phyloP scores from a whole-genome alignment of 2,888 invertebrate genomes.

The Osmoderma eremita region DNA sequence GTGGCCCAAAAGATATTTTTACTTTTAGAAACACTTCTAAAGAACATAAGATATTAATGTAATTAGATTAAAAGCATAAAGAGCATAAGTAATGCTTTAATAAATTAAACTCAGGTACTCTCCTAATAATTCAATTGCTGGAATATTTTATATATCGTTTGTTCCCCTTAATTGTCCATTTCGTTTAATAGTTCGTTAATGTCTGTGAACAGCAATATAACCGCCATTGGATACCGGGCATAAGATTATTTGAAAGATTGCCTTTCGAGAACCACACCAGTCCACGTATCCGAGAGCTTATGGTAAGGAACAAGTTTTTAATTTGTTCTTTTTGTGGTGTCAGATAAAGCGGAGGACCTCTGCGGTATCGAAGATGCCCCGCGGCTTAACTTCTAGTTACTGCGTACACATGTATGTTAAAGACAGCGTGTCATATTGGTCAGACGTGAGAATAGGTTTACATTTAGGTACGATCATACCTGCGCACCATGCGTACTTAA shows the following conservation, averaged over 20 bases:
- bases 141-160: slow-evolving; percentile 24
- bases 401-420: slow-evolving; percentile 33
- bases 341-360: slow-evolving; percentile 39
- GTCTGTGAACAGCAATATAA: slow-evolving; percentile 27
- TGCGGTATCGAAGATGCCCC: slow-evolving; percentile 40
- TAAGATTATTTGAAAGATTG: slow-evolving; percentile 42
- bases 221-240: slow-evolving; percentile 38
- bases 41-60: no score
- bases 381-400: slow-evolving; percentile 39
- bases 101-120: no score
- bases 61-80: no score
- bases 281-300: slow-evolving; percentile 38
- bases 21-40: no score
- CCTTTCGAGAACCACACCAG: slow-evolving; percentile 41
- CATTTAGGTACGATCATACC: slow-evolving; percentile 34
- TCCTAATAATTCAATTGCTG: no score
- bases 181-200: slow-evolving; percentile 30
- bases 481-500: slow-evolving; percentile 19
- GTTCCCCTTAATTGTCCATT: slow-evolving; percentile 32
- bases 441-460: slow-evolving; percentile 40
- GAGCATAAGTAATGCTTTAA: no score
- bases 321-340: slow-evolving; percentile 44
- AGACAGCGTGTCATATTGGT: slow-evolving; percentile 40
- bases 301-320: slow-evolving; percentile 44
- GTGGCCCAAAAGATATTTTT: no score